phyloP scores from a whole-genome alignment of 2,797 vertebrate genomes.

The Percopsis omiscomaycus region DNA sequence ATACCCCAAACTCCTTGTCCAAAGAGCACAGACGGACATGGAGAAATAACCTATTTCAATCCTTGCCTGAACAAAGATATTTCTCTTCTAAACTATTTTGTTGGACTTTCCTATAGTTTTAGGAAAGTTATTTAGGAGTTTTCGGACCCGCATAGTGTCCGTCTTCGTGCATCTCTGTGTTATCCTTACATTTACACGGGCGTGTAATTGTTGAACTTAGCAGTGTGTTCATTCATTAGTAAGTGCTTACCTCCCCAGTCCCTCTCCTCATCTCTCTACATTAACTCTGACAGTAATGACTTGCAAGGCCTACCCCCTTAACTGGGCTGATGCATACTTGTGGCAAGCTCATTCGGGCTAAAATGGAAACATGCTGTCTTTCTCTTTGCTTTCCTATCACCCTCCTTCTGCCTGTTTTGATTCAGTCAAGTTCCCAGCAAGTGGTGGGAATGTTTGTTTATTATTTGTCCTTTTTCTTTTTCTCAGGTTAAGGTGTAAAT shows the following conservation, averaged over 20 bases:
- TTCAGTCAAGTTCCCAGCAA: slow-evolving; percentile 19
- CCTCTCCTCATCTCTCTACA: slow-evolving; percentile 76
- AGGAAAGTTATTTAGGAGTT: background rate
- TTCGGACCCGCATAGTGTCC: slow-evolving; percentile 34
- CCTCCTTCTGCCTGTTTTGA: slow-evolving; percentile 26
- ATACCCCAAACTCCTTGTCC: slow-evolving; percentile 27
- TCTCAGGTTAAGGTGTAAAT: slow-evolving; percentile 8
- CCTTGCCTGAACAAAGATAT: slow-evolving; percentile 23
- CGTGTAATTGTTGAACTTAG: slow-evolving; percentile 75
- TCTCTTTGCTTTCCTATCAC: slow-evolving; percentile 23
- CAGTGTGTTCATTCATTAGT: slow-evolving; percentile 76
- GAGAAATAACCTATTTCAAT: slow-evolving; percentile 25
- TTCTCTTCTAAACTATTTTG: slow-evolving; percentile 28
- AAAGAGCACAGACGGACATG: slow-evolving; percentile 1
- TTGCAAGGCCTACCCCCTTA: slow-evolving; percentile 74
- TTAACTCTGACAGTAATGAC: slow-evolving; percentile 78
- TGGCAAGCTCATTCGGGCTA: slow-evolving; percentile 65
- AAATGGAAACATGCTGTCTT: slow-evolving; percentile 72
- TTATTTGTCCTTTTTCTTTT: background rate
- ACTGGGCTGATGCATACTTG: slow-evolving; percentile 74
- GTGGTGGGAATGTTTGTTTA: slow-evolving; percentile 1
- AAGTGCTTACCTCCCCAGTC: slow-evolving; percentile 65
- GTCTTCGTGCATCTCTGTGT: slow-evolving; percentile 60
- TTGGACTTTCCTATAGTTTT: slow-evolving; percentile 19
- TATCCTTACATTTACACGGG: slow-evolving; percentile 72